Base-by-base conservation (phyloP, 2,888 invertebrate species). In the Amblyjoppa fuscipennis region DNA sequence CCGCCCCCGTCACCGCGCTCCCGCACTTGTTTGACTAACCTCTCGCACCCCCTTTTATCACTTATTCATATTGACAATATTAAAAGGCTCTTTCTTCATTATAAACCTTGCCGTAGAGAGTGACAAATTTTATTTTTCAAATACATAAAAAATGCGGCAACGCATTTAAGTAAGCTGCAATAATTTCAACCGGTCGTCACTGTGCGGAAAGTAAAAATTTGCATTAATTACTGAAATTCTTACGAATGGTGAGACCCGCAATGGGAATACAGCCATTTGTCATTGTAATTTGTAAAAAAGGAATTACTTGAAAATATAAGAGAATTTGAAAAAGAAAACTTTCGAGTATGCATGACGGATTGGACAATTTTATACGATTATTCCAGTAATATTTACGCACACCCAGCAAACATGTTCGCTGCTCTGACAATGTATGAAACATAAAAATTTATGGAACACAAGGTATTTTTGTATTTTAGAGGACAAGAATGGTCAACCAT, bases 21-120 rank as follows among this genome's bases (percentile, higher is more conserved):
- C 53, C 34, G 45, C 53, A 85, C 53, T 51, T 61, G 76, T 80
- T 69, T 81, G 53, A 71, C 7, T 70, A 68, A 25, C 59, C 64
- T 69, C 61, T 61, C 16, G 28, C 25, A 20, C 51, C 25, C 16
- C 34, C 34, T 64, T 64, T 64, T 31, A 16, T 61, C 25, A 61
- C 28, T 61, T 61, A 56, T 49, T 49, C 45, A 49, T 49, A 49
- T 49, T 49, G 45, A 49, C 45, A 49, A 49, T 49, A 49, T 49
- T 49, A 49, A 49, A 49, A 49, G 16, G 45, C 45, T 16, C 45
- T 49, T 49, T 16, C 16, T 49, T 49, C 45, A 49, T 49, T 49
- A 49, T 16, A 16, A 49, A 49, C 16, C 45, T 49, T 16, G 45
- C 41, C 11, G 41, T 41, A 41, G 2, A 41, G 9, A 38, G 16